A percentile compares a stretch with the other conserved stretches of the same genome.
Evolutionary conservation across 1,140 invertebrate genomes (phyloP).

Genomic region (Tenebrio molitor): DNA sequence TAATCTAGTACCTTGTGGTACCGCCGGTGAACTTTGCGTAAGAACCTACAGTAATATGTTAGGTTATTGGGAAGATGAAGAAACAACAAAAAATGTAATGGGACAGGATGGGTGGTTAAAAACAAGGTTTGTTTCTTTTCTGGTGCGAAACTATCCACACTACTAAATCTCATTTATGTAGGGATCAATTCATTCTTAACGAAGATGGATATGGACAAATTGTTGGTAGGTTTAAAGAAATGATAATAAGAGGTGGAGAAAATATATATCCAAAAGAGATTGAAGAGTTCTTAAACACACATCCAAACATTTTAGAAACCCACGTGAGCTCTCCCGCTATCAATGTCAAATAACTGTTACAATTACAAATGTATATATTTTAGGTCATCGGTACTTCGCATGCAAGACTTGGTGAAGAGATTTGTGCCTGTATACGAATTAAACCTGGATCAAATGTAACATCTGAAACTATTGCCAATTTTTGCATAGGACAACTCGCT

Average conservation of each 20-base stretch:
- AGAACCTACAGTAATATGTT: constrained; percentile 88
- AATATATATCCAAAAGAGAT: constrained; percentile 93
- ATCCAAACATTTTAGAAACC: constrained; percentile 82
- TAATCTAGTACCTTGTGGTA: constrained; percentile 79
- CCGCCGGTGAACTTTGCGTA: constrained; percentile 85
- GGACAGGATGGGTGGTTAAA: constrained; percentile 85
- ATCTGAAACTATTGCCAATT: constrained; percentile 75
- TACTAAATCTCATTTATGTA: constrained; percentile 64
- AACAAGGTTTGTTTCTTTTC: constrained; percentile 80
- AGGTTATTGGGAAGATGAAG: constrained; percentile 88
- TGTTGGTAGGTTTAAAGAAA: constrained; percentile 89
- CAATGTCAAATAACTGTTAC: too few relatives aligned
- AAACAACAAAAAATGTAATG: constrained; percentile 83
- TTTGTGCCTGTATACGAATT: constrained; percentile 80
- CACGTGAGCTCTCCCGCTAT: constrained; percentile 79
- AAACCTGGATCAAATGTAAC: constrained; percentile 66
- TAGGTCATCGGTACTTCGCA: constrained; percentile 82
- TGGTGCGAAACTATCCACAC: neutral
- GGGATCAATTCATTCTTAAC: constrained; percentile 84
- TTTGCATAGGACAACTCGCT: constrained; percentile 83
- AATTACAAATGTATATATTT: too few relatives aligned
- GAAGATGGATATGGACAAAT: constrained; percentile 84
- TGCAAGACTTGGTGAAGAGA: constrained; percentile 86
- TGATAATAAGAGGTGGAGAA: constrained; percentile 94
- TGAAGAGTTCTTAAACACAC: constrained; percentile 84